Percentiles rank a stretch among this genome's conserved stretches.
Conservation (phyloP, 2,888 invertebrate species). For the Pilophorus perplexus region DNA sequence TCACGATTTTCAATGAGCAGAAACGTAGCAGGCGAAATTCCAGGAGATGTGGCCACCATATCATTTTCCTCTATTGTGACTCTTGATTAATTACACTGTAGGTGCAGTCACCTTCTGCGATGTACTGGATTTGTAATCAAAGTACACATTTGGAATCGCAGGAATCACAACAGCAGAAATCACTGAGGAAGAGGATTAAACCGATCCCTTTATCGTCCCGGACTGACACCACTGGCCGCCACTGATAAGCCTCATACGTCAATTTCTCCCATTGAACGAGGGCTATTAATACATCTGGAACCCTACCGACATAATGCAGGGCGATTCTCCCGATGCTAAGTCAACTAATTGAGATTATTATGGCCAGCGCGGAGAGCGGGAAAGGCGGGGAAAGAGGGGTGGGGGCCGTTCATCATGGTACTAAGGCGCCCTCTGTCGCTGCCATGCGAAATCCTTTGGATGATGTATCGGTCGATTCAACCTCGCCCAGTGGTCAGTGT, state of each 20-base stretch:
- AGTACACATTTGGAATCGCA: background rate
- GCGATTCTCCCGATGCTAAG: constrained; percentile 8
- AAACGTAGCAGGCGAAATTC: too few species aligned
- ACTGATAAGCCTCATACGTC: background rate
- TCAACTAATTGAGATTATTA: constrained; percentile 15
- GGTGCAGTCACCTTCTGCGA: too few species aligned
- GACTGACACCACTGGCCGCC: background rate
- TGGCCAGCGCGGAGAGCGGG: too few species aligned
- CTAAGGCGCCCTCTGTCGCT: constrained; percentile 1
- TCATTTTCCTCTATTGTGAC: too few species aligned
- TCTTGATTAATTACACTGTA: too few species aligned
- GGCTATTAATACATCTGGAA: too few species aligned
- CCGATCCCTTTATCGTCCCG: background rate
- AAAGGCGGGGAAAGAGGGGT: background rate
- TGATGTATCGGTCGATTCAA: background rate
- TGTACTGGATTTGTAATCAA: too few species aligned
- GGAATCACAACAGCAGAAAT: background rate
- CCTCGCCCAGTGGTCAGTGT: too few species aligned
- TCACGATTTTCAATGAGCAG: too few species aligned
- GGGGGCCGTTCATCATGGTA: constrained; percentile 4
- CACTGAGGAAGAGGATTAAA: too few species aligned
- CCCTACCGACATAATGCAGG: background rate
- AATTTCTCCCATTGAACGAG: too few species aligned
- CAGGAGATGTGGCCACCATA: too few species aligned
- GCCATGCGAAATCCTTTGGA: constrained; percentile 1